A percentile compares a stretch with the other conserved stretches of the same genome.
phyloP scores from a whole-genome alignment of 35 echinoderm and acorn worm genomes.

The Anneissia japonica region DNA sequence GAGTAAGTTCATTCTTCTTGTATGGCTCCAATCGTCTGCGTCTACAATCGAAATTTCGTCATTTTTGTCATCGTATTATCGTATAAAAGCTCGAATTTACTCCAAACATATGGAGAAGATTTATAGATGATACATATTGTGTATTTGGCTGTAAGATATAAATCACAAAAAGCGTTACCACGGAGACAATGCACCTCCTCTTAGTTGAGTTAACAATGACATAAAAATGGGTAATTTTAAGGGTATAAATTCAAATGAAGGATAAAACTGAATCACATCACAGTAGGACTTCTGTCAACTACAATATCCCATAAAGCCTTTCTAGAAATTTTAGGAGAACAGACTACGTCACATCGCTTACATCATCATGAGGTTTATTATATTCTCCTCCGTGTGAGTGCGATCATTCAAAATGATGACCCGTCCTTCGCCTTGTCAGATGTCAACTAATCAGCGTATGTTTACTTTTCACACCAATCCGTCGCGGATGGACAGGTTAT shows the following conservation, averaged over 20 bases:
- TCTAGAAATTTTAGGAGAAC: not conserved
- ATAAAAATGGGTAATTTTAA: not conserved
- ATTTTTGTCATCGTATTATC: not conserved
- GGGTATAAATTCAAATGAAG: not conserved
- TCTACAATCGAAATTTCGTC: not conserved
- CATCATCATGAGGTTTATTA: too few relatives aligned
- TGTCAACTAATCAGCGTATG: not conserved
- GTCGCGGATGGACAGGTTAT: too few relatives aligned
- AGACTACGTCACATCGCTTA: not conserved
- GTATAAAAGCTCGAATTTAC: not conserved
- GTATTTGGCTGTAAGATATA: not conserved
- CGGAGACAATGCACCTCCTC: not conserved
- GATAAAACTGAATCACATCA: not conserved
- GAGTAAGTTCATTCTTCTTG: not conserved
- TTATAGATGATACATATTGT: not conserved
- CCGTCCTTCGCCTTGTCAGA: not conserved
- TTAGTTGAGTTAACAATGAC: not conserved
- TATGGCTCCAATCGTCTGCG: not conserved
- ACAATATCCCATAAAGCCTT: too few relatives aligned
- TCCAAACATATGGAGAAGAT: not conserved
- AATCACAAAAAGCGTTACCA: not conserved
- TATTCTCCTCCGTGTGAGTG: too few relatives aligned
- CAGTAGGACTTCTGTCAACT: not conserved
- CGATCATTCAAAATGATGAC: not conserved
- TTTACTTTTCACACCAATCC: not conserved